Conservation (phyloP, 1,140 invertebrate species). For the Pomacea maculata region DNA sequence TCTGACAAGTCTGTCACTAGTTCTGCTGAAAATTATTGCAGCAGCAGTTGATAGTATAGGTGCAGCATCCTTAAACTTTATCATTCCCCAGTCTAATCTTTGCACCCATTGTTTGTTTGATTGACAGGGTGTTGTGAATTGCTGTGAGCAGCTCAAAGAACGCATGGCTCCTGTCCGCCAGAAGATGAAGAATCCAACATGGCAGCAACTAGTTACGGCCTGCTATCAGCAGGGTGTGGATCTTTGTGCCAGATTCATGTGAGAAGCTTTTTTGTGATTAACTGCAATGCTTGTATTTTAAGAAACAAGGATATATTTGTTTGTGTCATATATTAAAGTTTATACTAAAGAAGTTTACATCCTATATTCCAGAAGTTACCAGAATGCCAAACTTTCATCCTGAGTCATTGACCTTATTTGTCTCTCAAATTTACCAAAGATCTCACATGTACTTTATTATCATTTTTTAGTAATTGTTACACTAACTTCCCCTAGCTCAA, state of each 20-base stretch:
- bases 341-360: background rate
- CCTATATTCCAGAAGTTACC: background rate
- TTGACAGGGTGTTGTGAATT: slow-evolving; percentile 45
- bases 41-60: too few species aligned
- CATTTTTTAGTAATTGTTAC: too few species aligned
- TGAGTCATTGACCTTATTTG: too few species aligned
- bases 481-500: too few species aligned
- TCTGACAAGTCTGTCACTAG: too few species aligned
- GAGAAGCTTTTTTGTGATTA: slow-evolving; percentile 6
- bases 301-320: background rate
- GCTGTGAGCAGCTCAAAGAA: slow-evolving; percentile 43
- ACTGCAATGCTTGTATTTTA: background rate
- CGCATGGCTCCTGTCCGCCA: slow-evolving; percentile 49
- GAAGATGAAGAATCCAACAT: slow-evolving; percentile 46
- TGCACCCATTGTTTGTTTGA: background rate
- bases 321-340: background rate
- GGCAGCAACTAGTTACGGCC: slow-evolving; percentile 44
- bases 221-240: slow-evolving; percentile 46
- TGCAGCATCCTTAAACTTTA: background rate
- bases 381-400: too few species aligned
- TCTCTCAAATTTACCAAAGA: too few species aligned
- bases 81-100: background rate
- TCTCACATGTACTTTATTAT: too few species aligned
- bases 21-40: too few species aligned
- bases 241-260: slow-evolving; percentile 45